A percentile compares a stretch with the other conserved stretches of the same genome.
phyloP scores from a whole-genome alignment of 2,113 vertebrate species.

The Heteronetta atricapilla region DNA sequence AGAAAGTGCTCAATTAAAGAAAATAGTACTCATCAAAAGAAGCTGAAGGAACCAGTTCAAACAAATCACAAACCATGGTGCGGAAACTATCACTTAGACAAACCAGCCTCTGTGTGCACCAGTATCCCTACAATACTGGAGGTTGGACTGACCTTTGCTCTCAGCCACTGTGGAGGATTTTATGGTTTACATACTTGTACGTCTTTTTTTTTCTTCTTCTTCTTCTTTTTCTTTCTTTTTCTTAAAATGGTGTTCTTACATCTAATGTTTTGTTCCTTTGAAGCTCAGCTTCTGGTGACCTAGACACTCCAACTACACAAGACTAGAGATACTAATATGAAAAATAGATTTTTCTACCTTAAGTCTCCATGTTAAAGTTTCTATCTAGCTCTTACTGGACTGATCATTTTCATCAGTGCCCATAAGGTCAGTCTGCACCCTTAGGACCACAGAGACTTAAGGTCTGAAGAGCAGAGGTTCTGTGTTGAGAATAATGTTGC shows the following conservation, averaged over 20 bases:
- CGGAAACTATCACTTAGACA: background rate
- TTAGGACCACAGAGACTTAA: background rate
- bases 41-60: background rate
- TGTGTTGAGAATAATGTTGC: accelerated
- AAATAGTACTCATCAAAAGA: background rate
- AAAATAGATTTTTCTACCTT: background rate
- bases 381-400: background rate
- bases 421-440: background rate
- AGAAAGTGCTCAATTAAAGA: background rate
- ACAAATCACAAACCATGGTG: background rate
- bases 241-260: background rate
- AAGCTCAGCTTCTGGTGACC: background rate
- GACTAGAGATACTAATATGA: background rate
- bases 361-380: background rate
- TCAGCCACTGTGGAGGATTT: background rate
- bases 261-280: background rate
- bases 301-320: background rate
- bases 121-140: background rate
- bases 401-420: background rate
- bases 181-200: background rate
- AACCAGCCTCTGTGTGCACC: background rate
- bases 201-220: background rate
- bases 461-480: accelerated
- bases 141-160: background rate
- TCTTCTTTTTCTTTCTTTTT: background rate